Conservation (phyloP, 2,113 vertebrate genomes). For the Dissostichus mawsoni region DNA sequence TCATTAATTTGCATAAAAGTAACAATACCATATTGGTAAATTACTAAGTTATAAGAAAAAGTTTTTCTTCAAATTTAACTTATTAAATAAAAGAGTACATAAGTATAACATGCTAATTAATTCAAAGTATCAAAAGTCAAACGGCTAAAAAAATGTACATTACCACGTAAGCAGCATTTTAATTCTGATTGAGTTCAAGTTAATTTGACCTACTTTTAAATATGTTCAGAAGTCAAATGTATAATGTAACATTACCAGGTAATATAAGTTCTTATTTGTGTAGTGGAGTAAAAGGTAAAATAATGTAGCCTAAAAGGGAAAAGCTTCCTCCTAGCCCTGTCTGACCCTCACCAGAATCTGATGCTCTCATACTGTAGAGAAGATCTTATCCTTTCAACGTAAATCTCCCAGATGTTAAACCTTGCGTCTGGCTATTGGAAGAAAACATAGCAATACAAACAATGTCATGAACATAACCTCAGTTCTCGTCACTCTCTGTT, state of each 20-base stretch:
- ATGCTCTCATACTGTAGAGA: slow-evolving; percentile 71
- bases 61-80: too few species aligned
- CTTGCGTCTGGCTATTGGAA: not conserved
- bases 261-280: not conserved
- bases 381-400: not conserved
- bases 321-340: slow-evolving; percentile 92
- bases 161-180: not conserved
- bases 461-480: not conserved
- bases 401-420: not conserved
- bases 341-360: slow-evolving; percentile 90
- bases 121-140: not conserved
- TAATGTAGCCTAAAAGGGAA: slow-evolving; percentile 16
- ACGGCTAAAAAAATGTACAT: not conserved
- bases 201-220: not conserved
- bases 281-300: not conserved
- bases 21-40: not conserved
- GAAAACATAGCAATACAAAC: not conserved
- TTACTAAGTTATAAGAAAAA: too few species aligned
- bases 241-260: not conserved
- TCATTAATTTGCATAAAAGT: not conserved
- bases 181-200: not conserved
- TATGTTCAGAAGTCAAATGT: not conserved
- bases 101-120: not conserved
- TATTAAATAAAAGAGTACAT: not conserved
- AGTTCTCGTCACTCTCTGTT: not conserved